Evolutionary conservation across 2,797 vertebrate species (phyloP), one percentile per base, ranked within the genome.

Genomic region (Schizopygopsis malacanthus): DNA sequence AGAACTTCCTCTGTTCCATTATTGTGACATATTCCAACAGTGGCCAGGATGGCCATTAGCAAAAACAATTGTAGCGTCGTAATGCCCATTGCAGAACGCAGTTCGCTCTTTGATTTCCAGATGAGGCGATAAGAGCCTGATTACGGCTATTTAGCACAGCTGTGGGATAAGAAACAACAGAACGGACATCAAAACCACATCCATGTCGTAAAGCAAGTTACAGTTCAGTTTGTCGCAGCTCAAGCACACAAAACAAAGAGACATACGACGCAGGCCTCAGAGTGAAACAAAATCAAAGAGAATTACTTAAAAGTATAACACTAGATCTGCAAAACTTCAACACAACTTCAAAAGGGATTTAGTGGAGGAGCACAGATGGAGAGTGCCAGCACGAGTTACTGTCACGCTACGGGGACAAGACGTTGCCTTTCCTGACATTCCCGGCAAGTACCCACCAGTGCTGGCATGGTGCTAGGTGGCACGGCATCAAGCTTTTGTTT

Each of bases 1-100:
- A 83, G 75, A 79, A 84, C 90, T 87, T 91, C 90, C 63, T 94
- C 94, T 25, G 92, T 93, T 88, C 89, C 91, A 90, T 96, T 97
- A 85, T 93, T 89, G 89, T 96, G 92, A 87, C 94, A 96, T 93
- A 94, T 94, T 93, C 96, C 97, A 87, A 89, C 86, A 90, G 92
- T 90, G 81, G 90, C 92, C 79, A 94, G 85, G 78, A 96, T 88
- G 43, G 93, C 91, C 90, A 97, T 92, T 91, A 97, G 93, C 92
- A 97, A 90, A 89, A 96, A 92, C 88, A 95, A 88, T 90, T 86
- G 93, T 84, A 95, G 87, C 91, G 92, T 93, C 70, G 93, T 87
- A 78, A 87, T 81, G 88, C 92, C 95, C 98, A 99, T 99, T 91
- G 91, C 90, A 50, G 92, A 93, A 92, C 82, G 84, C 89, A 79